Conservation (phyloP, 2,888 invertebrate species). For the Campaea margaritaria region DNA sequence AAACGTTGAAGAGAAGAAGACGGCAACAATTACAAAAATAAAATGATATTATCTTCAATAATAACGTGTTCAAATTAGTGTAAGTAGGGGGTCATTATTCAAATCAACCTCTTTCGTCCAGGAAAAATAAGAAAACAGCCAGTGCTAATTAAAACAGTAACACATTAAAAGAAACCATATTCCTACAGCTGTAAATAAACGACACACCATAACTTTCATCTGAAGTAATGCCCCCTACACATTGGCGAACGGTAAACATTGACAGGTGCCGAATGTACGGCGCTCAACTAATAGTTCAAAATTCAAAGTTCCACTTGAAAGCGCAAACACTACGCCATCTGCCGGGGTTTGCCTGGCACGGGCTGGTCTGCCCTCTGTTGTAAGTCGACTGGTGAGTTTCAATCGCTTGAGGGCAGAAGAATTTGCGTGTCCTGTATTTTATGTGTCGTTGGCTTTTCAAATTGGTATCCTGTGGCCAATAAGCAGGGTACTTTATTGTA, state of each 20-base stretch:
- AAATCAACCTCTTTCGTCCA: too few species aligned
- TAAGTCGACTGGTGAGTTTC: conserved; percentile 49
- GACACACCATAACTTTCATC: conserved; percentile 21
- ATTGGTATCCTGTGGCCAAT: too few species aligned
- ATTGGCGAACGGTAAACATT: conserved; percentile 56
- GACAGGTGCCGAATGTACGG: conserved; percentile 72
- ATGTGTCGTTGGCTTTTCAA: too few species aligned
- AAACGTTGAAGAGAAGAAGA: too few species aligned
- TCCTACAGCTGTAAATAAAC: conserved; percentile 4
- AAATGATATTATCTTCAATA: too few species aligned
- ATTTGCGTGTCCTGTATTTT: too few species aligned
- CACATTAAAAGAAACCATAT: conserved; percentile 2
- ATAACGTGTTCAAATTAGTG: too few species aligned
- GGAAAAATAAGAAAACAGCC: background rate
- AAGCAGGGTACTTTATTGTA: too few species aligned
- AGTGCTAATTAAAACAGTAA: conserved; percentile 1
- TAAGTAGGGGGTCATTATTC: too few species aligned
- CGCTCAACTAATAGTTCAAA: conserved; percentile 75
- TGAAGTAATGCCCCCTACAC: conserved; percentile 43
- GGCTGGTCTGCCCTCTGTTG: conserved; percentile 51
- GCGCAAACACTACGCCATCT: conserved; percentile 84
- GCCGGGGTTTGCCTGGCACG: conserved; percentile 69
- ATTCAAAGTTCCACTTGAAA: conserved; percentile 80
- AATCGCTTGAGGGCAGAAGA: conserved; percentile 34
- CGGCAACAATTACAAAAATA: too few species aligned